These are phyloP conservation scores for Ivindomyrus marchei DNA, from an alignment of 2,113 vertebrate genomes.

Conservation along the genomic window DNA sequence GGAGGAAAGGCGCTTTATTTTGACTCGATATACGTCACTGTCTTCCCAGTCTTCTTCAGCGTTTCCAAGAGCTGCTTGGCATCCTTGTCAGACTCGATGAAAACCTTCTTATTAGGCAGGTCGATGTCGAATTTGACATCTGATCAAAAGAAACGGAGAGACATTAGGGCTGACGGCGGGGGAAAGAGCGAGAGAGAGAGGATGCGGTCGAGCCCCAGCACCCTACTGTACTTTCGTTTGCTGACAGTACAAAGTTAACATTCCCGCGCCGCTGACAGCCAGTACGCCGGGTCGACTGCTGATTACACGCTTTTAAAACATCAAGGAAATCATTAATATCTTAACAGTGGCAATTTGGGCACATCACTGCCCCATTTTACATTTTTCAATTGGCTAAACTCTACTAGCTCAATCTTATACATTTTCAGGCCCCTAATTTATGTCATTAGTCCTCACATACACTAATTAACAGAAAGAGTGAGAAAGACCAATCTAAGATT, in stretches of 20 bases:
- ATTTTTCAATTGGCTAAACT: background rate
- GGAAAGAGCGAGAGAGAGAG: background rate
- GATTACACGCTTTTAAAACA: background rate
- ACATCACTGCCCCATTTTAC: background rate
- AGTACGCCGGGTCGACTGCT: background rate
- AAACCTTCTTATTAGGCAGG: conserved; percentile 84
- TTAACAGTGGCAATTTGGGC: background rate
- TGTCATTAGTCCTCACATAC: background rate
- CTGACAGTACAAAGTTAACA: background rate
- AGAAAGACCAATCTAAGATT: background rate
- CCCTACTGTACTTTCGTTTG: background rate
- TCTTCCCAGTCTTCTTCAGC: conserved; percentile 86
- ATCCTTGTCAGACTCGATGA: conserved; percentile 73
- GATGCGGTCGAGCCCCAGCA: too few relatives aligned
- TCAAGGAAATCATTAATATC: background rate
- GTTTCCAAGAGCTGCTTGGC: conserved; percentile 70
- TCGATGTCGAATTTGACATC: conserved; percentile 86
- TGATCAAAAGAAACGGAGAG: conserved; percentile 39
- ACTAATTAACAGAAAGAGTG: background rate
- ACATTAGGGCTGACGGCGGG: background rate
- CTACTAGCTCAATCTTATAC: background rate
- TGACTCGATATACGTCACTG: conserved; percentile 69
- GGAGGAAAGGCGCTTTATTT: conserved; percentile 47
- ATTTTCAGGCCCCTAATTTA: background rate
- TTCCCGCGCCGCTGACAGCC: background rate